Evolutionary conservation across 2,888 invertebrate species (phyloP).

Genomic region (Cantharis rustica): DNA sequence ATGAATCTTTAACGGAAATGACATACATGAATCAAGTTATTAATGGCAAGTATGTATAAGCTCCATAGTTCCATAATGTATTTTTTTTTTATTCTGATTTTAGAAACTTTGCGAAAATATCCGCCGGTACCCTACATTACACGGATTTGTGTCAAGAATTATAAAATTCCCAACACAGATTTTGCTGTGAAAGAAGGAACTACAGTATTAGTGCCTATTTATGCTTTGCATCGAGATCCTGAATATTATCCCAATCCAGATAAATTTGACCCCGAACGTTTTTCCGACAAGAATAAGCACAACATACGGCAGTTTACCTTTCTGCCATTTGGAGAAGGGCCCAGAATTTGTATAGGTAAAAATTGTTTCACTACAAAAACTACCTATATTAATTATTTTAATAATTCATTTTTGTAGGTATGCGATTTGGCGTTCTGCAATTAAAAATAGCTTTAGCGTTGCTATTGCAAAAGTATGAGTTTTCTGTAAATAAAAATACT

Average conservation of each 20-base stretch:
- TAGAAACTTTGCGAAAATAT: no score
- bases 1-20: no score
- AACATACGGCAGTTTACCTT: not conserved
- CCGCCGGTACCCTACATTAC: no score
- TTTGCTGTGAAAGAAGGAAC: no score
- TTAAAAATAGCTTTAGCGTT: not conserved
- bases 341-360: not conserved
- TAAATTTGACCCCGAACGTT: not conserved
- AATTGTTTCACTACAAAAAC: not conserved
- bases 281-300: not conserved
- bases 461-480: not conserved
- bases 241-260: conserved; percentile 40
- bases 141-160: no score
- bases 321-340: not conserved
- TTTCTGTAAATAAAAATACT: not conserved
- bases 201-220: no score
- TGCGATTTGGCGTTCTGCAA: not conserved
- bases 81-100: no score
- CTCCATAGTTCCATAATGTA: no score
- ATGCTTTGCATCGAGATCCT: no score
- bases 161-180: no score
- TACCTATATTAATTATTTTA: not conserved
- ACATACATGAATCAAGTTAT: no score
- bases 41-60: no score
- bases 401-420: not conserved